These are phyloP conservation scores for Ctenomys sociabilis DNA, from an alignment of 2,113 vertebrate genomes.

Conservation along the genomic window DNA sequence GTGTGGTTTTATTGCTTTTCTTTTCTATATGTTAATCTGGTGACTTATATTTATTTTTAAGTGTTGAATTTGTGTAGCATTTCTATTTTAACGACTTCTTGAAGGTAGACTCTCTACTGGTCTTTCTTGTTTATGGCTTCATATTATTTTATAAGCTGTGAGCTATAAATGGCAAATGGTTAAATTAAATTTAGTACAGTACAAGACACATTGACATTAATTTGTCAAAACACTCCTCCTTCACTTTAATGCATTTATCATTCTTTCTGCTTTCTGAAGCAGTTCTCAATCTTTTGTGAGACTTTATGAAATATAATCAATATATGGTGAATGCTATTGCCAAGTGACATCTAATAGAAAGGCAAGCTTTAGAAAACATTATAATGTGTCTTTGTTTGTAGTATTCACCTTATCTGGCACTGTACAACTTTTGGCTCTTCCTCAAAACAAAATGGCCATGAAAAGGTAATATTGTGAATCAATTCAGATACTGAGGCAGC, in stretches of 20 bases:
- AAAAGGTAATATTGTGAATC: not conserved
- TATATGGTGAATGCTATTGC: no score
- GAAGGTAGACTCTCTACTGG: not conserved
- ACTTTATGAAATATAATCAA: no score
- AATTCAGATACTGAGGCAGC: not conserved
- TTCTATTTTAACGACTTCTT: not conserved
- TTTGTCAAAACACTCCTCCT: no score
- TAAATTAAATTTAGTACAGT: not conserved
- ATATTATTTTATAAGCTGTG: not conserved
- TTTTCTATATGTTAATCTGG: not conserved
- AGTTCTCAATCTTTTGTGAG: no score
- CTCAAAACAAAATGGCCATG: not conserved
- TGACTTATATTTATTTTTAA: not conserved
- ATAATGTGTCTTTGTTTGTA: not conserved
- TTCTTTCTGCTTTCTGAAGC: no score
- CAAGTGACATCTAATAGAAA: not conserved
- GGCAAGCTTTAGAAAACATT: not conserved
- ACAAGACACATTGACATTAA: no score
- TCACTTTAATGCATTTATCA: no score
- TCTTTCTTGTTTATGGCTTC: not conserved
- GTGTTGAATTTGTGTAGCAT: not conserved
- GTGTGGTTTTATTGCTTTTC: not conserved
- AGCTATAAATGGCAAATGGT: not conserved
- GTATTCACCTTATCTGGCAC: not conserved
- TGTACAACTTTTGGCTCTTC: not conserved